phyloP scores from a whole-genome alignment of 35 echinoderm and acorn worm species.

The Strongylocentrotus purpuratus region DNA sequence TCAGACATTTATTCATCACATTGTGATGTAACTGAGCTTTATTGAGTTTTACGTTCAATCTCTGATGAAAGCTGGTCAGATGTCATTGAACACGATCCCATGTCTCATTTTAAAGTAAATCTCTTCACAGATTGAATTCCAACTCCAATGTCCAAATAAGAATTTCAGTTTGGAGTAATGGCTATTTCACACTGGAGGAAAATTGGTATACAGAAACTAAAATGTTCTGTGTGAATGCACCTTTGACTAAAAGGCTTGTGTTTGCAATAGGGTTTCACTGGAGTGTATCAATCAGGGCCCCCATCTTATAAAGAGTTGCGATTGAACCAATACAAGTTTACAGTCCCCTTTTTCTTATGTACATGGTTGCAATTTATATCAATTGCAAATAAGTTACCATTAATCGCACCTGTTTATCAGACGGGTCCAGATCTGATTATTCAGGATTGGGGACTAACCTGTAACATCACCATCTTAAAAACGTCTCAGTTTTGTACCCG shows the following conservation, averaged over 20 bases:
- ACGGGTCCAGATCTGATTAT: no score
- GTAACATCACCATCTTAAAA: no score
- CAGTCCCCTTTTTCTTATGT: no score
- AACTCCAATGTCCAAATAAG: neutral
- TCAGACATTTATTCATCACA: neutral
- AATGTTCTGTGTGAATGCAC: neutral
- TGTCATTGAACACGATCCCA: neutral
- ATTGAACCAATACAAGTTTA: no score
- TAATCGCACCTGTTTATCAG: no score
- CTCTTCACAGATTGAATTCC: neutral
- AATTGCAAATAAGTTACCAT: no score
- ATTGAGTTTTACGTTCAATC: neutral
- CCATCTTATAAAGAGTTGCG: no score
- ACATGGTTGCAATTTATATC: no score
- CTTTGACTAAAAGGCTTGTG: neutral
- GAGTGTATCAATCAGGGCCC: no score
- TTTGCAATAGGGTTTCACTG: no score
- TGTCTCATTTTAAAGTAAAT: conserved; percentile 6
- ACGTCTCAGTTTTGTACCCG: no score
- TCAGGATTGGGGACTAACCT: no score
- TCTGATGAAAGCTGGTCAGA: neutral
- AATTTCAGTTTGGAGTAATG: neutral
- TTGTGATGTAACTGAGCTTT: neutral
- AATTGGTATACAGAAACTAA: neutral
- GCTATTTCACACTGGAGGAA: neutral